Evolutionary conservation across 2,113 vertebrate genomes (phyloP).

Genomic region (Regulus satrapa): DNA sequence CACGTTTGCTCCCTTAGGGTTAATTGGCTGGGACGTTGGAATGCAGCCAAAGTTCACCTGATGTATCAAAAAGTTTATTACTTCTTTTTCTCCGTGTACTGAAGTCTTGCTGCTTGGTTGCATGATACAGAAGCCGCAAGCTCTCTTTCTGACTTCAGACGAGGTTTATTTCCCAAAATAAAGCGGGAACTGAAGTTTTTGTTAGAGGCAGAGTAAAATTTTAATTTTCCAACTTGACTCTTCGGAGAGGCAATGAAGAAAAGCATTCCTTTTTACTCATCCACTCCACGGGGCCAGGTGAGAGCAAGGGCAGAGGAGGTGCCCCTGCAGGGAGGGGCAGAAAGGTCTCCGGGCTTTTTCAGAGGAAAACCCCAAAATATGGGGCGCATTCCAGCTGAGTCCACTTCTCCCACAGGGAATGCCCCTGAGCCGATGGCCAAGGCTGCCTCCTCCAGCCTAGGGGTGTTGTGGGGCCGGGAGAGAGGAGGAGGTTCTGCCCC

Average conservation of each 20-base stretch:
- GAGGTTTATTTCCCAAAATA: neutral
- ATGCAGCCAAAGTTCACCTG: neutral
- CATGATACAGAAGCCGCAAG: too few relatives aligned
- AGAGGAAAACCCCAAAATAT: neutral
- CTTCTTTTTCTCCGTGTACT: neutral
- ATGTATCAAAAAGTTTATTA: neutral
- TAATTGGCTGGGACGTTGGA: neutral
- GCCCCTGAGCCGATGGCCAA: neutral
- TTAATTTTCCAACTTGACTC: neutral
- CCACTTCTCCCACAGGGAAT: neutral
- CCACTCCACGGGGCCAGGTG: neutral
- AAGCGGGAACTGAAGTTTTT: neutral
- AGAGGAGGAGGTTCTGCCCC: neutral
- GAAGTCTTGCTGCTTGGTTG: neutral
- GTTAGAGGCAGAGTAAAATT: neutral
- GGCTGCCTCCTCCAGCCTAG: neutral
- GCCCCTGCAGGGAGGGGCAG: neutral
- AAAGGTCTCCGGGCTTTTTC: neutral
- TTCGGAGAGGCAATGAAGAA: neutral
- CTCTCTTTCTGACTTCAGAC: neutral
- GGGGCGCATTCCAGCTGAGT: accelerated
- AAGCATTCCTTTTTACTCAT: neutral
- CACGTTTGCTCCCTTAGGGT: neutral
- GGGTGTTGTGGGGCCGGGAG: neutral
- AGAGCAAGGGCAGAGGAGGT: neutral